A percentile compares a stretch with the other conserved stretches of the same genome.
These are phyloP conservation scores for Sula dactylatra DNA, from an alignment of 2,113 vertebrate genomes.

Conservation along the genomic window DNA sequence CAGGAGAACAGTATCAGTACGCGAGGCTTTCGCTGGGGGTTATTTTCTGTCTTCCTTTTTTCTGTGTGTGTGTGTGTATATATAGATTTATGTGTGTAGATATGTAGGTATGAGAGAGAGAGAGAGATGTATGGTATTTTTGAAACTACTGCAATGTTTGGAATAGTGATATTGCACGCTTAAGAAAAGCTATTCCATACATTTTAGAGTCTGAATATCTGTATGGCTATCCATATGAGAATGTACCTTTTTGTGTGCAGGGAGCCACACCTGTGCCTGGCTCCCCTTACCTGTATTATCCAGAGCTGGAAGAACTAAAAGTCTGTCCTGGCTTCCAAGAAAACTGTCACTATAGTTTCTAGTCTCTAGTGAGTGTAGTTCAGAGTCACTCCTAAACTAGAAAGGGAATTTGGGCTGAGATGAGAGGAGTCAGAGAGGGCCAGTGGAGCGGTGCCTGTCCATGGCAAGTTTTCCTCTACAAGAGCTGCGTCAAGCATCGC, in stretches of 20 bases:
- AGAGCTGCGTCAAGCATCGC: not conserved
- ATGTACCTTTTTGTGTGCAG: not conserved
- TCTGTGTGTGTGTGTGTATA: fast-evolving
- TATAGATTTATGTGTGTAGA: too few relatives aligned
- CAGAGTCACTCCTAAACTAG: not conserved
- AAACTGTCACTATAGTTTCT: not conserved
- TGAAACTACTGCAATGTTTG: not conserved
- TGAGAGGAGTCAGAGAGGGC: not conserved
- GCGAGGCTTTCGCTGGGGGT: not conserved
- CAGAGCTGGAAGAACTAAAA: not conserved
- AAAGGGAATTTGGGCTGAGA: not conserved
- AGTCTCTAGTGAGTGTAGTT: not conserved
- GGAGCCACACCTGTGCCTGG: not conserved
- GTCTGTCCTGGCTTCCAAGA: not conserved
- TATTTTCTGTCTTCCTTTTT: not conserved
- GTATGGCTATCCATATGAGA: not conserved
- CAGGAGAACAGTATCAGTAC: not conserved
- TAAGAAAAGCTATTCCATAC: not conserved
- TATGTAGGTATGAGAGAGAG: not conserved
- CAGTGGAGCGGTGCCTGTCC: not conserved
- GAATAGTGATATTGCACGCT: not conserved
- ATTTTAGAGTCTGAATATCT: not conserved
- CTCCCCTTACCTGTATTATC: not conserved
- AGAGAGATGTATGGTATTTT: not conserved
- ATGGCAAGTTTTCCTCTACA: not conserved